Conservation (phyloP, 2,888 invertebrate species). For the Andrena bicolor region DNA sequence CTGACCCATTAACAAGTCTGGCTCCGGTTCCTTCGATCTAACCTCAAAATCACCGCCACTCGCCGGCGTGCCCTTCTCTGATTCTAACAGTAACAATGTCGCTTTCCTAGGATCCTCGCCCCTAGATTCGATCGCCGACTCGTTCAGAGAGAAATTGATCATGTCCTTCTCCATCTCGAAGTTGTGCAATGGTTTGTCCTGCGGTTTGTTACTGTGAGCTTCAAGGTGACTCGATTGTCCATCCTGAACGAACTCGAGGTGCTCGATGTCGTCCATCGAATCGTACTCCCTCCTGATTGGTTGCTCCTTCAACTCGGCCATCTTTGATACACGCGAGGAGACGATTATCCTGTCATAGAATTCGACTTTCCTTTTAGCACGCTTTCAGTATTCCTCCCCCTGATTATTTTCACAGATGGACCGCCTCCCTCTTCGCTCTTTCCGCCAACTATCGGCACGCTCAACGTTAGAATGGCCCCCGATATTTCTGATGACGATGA, state of each 20-base stretch:
- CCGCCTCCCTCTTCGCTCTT: neutral
- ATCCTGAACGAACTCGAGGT: conserved; percentile 87
- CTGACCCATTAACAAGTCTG: conserved; percentile 27
- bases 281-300: conserved; percentile 88
- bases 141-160: conserved; percentile 37
- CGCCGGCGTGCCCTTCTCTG: conserved; percentile 30
- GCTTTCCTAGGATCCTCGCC: conserved; percentile 34
- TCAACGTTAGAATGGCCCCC: neutral
- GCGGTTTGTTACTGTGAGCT: conserved; percentile 75
- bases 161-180: conserved; percentile 30
- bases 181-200: neutral
- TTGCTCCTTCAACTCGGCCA: conserved; percentile 57
- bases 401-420: neutral
- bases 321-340: conserved; percentile 54
- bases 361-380: conserved; percentile 35
- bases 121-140: neutral
- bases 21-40: conserved; percentile 48
- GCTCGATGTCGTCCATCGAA: conserved; percentile 91
- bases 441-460: neutral
- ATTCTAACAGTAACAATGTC: conserved; percentile 39
- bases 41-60: conserved; percentile 33
- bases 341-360: conserved; percentile 59
- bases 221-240: conserved; percentile 71
- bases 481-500: neutral
- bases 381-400: neutral